Percentiles rank a stretch among this genome's conserved stretches.
Conservation (phyloP, 2,797 vertebrate genomes). For the Aulostomus chinensis region DNA sequence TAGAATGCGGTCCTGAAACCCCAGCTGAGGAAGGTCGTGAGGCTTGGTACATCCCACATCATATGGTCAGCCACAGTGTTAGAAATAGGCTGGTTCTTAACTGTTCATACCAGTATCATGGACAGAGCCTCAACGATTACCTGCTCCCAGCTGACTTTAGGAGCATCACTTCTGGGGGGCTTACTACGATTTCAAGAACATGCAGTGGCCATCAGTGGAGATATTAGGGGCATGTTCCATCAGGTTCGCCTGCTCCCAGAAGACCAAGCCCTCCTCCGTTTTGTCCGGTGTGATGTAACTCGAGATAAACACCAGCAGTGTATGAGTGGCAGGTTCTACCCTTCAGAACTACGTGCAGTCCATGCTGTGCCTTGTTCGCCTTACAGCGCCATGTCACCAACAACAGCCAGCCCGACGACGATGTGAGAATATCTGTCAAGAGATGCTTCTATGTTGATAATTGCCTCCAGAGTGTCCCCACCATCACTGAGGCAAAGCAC, state of each 20-base stretch:
- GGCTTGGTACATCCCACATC: constrained; percentile 12
- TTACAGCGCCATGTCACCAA: neutral
- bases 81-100: constrained; percentile 20
- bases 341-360: too few species aligned
- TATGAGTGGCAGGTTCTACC: neutral
- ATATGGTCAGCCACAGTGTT: constrained; percentile 26
- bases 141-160: neutral
- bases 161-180: neutral
- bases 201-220: constrained; percentile 4
- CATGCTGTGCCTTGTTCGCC: neutral
- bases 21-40: too few species aligned
- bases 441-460: too few species aligned
- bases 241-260: too few species aligned
- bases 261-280: neutral
- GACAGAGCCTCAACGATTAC: neutral
- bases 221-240: constrained; percentile 21
- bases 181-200: neutral
- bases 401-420: too few species aligned
- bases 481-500: neutral
- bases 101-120: constrained; percentile 4
- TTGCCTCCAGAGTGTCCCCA: too few species aligned
- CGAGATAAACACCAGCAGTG: neutral
- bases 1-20: too few species aligned
- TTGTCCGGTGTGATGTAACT: neutral
- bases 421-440: neutral